Percentiles rank a stretch among this genome's conserved stretches.
phyloP scores from a whole-genome alignment of 2,888 invertebrate species.

The Amblyteles armatorius region DNA sequence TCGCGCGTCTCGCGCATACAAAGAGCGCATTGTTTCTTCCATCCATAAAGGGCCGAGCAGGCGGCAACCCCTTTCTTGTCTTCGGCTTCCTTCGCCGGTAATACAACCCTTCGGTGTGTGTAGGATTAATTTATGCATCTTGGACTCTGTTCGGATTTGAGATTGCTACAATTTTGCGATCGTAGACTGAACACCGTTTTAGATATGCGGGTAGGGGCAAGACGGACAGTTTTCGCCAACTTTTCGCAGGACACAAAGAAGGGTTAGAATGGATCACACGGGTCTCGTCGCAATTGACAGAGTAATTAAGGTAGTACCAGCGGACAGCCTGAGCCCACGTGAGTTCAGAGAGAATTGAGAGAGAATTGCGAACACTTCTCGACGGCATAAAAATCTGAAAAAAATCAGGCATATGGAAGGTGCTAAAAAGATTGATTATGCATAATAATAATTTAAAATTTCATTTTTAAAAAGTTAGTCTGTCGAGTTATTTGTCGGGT shows the following conservation, averaged over 20 bases:
- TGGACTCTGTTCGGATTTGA: background rate
- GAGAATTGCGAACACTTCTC: too few species aligned
- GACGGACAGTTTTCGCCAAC: background rate
- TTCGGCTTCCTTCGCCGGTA: constrained; percentile 17
- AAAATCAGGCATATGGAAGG: too few species aligned
- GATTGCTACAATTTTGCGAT: background rate
- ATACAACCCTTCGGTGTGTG: background rate
- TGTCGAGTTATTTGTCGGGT: too few species aligned
- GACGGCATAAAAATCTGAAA: too few species aligned
- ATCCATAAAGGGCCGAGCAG: constrained; percentile 1
- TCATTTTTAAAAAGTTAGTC: too few species aligned
- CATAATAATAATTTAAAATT: too few species aligned
- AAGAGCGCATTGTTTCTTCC: constrained; percentile 75
- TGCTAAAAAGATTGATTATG: too few species aligned
- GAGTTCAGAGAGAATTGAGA: too few species aligned
- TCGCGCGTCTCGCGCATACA: constrained; percentile 61
- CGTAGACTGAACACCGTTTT: background rate
- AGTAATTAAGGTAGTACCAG: background rate
- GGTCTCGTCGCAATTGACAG: background rate
- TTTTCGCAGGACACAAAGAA: background rate
- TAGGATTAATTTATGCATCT: background rate
- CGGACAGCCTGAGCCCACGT: too few species aligned
- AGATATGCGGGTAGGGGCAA: too few species aligned
- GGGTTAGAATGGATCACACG: background rate
- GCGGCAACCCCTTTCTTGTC: constrained; percentile 37